Base-by-base conservation (phyloP, 30 jellyfish, hydroid and myxozoan species). In the Hydractinia echinata region DNA sequence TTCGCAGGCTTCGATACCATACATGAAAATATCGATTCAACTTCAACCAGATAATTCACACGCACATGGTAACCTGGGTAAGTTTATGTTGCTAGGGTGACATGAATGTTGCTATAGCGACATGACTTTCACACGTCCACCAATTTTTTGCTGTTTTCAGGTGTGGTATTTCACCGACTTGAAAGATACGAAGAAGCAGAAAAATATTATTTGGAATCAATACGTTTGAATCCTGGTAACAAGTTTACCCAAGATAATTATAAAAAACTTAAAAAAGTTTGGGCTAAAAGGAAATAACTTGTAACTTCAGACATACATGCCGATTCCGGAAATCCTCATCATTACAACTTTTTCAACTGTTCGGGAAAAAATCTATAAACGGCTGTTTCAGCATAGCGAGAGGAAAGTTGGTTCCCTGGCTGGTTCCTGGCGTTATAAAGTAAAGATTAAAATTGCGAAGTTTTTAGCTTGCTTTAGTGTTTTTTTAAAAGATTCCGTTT, bases 161-260 rank as follows among this genome's bases (percentile, higher is more conserved):
- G 94, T 58, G 97, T 84, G 62, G 53, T 90, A 10, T 90, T 85
- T 66, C 97, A 90, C 61, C 95, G 94, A 19, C 82, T 90, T 87
- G 76, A 90, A 51, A 84, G 82, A 39, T 82, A 60, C 44, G 51
- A 19, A 16, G 72, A 85, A 9, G 97, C 97, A 0, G 86, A 90
- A 51, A 81, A 67, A 10, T 61, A 51, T 19, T 90, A 90, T 71
- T 15, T 30, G 82, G 72, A 83, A 19, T 80, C 97, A 20, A 53
- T 85, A 62, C 85, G 66, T 21, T 14, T 90, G n/a, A 77, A 90
- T 79, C 95, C 97, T 10, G 62, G 77, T 13, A 90, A 86, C 76
- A 67, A 56, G 79, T 51, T 73, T 16, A 81, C 90, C 9, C 1
- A 55, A 2, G 89, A 64, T n/a, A 90, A 90, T 72, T 84, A 44